Evolutionary conservation across 64 coral and sea anemone species (phyloP).

Genomic region (Actinia tenebrosa): DNA sequence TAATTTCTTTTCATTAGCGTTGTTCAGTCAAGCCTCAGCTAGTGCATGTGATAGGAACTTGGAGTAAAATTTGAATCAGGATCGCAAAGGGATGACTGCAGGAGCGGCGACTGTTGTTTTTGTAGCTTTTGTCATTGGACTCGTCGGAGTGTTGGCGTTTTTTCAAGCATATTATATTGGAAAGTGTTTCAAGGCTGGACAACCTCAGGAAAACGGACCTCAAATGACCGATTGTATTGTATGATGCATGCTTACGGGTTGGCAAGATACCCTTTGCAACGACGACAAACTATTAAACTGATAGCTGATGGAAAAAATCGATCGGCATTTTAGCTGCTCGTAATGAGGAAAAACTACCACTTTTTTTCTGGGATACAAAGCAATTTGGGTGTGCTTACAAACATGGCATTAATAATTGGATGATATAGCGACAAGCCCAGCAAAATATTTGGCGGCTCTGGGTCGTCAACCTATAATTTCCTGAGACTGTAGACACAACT

Average conservation of each 20-base stretch:
- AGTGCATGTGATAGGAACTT: too few relatives aligned
- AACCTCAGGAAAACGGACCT: slow-evolving; percentile 63
- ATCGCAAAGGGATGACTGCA: neutral
- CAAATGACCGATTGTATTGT: slow-evolving; percentile 33
- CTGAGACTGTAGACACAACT: too few relatives aligned
- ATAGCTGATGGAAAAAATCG: neutral
- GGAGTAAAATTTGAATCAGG: too few relatives aligned
- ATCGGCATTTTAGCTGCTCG: neutral
- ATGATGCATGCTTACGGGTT: neutral
- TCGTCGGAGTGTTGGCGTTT: slow-evolving; percentile 57
- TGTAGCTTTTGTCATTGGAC: slow-evolving; percentile 46
- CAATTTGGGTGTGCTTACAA: neutral
- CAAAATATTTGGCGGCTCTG: neutral
- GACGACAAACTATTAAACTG: neutral
- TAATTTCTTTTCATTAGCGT: neutral
- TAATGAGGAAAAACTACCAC: neutral
- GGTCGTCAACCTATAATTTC: too few relatives aligned
- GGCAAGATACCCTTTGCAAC: neutral
- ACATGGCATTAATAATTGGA: neutral
- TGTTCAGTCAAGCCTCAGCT: too few relatives aligned
- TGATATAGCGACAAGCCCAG: neutral
- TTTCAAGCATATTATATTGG: slow-evolving; percentile 80
- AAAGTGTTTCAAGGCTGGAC: slow-evolving; percentile 66
- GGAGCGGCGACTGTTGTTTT: slow-evolving; percentile 48
- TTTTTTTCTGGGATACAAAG: neutral